Base-by-base conservation (phyloP, 2,113 vertebrate species). In the Eurystomus gularis region DNA sequence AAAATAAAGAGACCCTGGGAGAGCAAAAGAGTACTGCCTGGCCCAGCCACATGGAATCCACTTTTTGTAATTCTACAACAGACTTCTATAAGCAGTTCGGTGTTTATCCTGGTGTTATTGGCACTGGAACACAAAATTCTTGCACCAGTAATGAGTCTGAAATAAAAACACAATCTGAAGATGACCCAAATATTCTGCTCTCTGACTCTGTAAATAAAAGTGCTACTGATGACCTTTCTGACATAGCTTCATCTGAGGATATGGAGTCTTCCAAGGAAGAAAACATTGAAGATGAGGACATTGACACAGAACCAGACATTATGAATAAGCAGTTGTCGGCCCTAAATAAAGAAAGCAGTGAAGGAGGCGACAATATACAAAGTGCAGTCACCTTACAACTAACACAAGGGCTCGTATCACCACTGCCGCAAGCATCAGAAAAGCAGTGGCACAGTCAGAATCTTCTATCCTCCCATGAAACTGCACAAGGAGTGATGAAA, bases 61-160 rank as follows among this genome's bases (percentile, higher is more conserved):
- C 97, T 6, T 97, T 99, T 96, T 98, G 98, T 78, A 97, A 98
- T 77, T 99, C 99, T 97, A 98, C 99, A 31, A 98, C 98, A 91
- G 99, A 99, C 97, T 99, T 99, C 98, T 99, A 99, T 97, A 99
- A 99, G 97, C 98, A 99, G 86, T 99, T 99, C 14, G 98, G 99
- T 35, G 97, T 99, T 86, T 99, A 99, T 49, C 98, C 97, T 77
- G 98, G 97, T 93, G 81, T 98, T 64, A 97, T 97, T 80, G 97
- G 97, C 78, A 97, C 98, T 0, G 97, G 97, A 84, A 95, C 98
- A 75, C 97, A 99, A 71, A 98, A 98, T 28, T 98, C 98, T 95
- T 93, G 98, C 91, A 91, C 98, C 80, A 90, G 86, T 90, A 98
- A 95, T 85, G 98, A 98, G 76, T 95, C 97, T 0, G 97, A 98